Conservation (phyloP, 2,888 invertebrate genomes). For the Dromius quadrimaculatus region DNA sequence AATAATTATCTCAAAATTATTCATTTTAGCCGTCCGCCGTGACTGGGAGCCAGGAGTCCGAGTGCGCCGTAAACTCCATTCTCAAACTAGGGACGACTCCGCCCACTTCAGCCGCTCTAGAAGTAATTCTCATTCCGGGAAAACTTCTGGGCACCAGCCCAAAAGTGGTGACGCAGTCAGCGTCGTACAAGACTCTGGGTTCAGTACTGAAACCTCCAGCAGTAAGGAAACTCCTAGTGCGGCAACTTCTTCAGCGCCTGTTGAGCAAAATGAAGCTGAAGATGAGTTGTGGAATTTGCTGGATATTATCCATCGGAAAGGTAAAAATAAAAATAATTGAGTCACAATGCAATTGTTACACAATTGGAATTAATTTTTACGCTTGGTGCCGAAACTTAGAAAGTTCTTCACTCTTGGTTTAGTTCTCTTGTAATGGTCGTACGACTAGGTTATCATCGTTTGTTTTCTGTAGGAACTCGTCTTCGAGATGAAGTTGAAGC, state of each 20-base stretch:
- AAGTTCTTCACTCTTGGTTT: not conserved
- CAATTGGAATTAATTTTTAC: not conserved
- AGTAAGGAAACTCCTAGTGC: conserved; percentile 82
- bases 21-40: conserved; percentile 65
- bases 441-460: conserved; percentile 4
- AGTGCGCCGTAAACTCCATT: conserved; percentile 66
- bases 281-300: conserved; percentile 88
- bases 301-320: conserved; percentile 87
- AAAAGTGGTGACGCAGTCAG: conserved; percentile 71
- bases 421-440: not conserved
- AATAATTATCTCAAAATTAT: not conserved
- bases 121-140: conserved; percentile 72
- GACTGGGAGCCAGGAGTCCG: conserved; percentile 88
- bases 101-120: conserved; percentile 75
- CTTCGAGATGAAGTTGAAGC: conserved; percentile 79
- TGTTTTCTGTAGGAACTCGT: conserved; percentile 66
- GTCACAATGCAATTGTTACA: not conserved
- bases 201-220: conserved; percentile 89
- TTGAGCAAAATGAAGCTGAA: conserved; percentile 71
- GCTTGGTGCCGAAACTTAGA: conserved; percentile 19
- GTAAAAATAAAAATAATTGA: conserved; percentile 60
- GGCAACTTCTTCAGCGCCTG: conserved; percentile 64
- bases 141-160: conserved; percentile 68
- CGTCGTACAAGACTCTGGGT: conserved; percentile 86
- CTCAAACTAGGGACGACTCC: conserved; percentile 60